Conservation (phyloP, 2,888 invertebrate genomes). For the Agrochola litura region DNA sequence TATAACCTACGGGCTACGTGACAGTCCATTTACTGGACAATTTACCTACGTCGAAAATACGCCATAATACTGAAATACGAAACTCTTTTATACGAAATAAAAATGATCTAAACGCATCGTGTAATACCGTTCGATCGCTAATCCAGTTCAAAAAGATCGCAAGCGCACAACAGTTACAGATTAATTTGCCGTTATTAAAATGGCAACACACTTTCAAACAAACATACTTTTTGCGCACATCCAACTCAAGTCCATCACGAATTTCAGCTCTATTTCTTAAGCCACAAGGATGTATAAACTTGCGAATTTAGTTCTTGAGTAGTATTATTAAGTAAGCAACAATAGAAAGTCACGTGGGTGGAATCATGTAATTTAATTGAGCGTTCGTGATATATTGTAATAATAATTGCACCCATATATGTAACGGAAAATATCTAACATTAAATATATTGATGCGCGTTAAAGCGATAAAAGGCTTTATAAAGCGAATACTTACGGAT, state of each 20-base stretch:
- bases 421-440: constrained; percentile 63
- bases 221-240: constrained; percentile 22
- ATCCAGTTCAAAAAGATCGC: constrained; percentile 49
- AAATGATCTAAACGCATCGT: constrained; percentile 9
- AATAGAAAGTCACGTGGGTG: constrained; percentile 69
- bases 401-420: constrained; percentile 64
- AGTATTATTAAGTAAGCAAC: constrained; percentile 28
- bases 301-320: constrained; percentile 16
- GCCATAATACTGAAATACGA: no score
- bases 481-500: not conserved
- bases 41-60: no score
- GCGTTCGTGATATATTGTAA: constrained; percentile 66
- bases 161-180: constrained; percentile 61
- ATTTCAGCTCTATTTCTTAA: constrained; percentile 30
- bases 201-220: constrained; percentile 63
- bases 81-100: not conserved
- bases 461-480: not conserved
- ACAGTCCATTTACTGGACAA: no score
- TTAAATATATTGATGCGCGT: constrained; percentile 36
- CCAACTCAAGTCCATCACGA: constrained; percentile 8
- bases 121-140: constrained; percentile 55
- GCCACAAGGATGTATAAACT: not conserved
- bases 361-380: constrained; percentile 66
- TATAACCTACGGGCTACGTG: no score
- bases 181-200: constrained; percentile 70